Evolutionary conservation across 1,140 invertebrate species (phyloP).

Genomic region (Harpegnathos saltator): DNA sequence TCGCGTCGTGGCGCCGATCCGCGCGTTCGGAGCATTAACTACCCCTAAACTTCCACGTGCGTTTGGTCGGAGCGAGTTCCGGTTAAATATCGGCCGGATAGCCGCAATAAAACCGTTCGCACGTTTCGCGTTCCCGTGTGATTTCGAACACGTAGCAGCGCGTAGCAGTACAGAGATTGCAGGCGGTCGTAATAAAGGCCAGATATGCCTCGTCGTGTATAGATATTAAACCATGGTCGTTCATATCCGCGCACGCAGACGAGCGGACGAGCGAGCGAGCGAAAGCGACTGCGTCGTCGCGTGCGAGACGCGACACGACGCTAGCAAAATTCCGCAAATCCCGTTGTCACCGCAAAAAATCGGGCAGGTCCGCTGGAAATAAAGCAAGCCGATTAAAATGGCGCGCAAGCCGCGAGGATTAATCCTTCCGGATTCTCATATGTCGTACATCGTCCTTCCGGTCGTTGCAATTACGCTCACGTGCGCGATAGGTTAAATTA

Average conservation of each 20-base stretch:
- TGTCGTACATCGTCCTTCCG: neutral
- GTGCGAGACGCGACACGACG: no score
- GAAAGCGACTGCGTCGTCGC: no score
- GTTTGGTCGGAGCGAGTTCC: conserved; percentile 1
- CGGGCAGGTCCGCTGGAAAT: neutral
- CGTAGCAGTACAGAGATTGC: conserved; percentile 30
- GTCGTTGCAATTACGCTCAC: neutral
- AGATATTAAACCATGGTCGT: conserved; percentile 42
- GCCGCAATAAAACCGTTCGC: conserved; percentile 47
- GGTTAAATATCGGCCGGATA: conserved; percentile 53
- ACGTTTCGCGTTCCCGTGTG: conserved; percentile 39
- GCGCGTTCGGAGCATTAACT: conserved; percentile 35
- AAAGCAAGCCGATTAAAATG: conserved; percentile 37
- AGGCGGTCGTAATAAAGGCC: conserved; percentile 42
- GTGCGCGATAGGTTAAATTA: neutral
- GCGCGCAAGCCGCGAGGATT: neutral
- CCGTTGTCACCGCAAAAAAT: conserved; percentile 27
- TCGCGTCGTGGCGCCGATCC: no score
- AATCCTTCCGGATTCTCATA: conserved; percentile 30
- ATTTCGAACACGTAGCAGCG: conserved; percentile 47
- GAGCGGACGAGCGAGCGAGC: no score
- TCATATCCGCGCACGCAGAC: neutral
- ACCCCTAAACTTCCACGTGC: neutral
- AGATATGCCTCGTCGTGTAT: conserved; percentile 32
- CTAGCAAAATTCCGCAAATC: conserved; percentile 39